Evolutionary conservation across 1,140 invertebrate genomes (phyloP).

Genomic region (Pararge aegeria): DNA sequence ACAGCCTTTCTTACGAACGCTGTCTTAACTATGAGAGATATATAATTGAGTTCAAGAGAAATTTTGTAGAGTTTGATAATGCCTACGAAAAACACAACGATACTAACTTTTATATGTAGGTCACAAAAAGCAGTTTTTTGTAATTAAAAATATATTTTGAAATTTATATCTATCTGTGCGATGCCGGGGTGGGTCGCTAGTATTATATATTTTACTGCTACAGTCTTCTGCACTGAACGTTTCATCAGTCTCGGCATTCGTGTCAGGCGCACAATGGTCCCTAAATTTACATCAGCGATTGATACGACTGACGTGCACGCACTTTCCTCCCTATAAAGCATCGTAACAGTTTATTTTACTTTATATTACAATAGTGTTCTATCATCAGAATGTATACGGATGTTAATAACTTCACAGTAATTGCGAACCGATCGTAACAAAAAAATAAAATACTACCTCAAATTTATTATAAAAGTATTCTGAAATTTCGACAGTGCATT

Average conservation of each 20-base stretch:
- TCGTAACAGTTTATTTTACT: constrained; percentile 23
- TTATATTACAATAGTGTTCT: constrained; percentile 16
- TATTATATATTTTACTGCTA: constrained; percentile 17
- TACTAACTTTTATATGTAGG: too few relatives aligned
- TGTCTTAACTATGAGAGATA: too few relatives aligned
- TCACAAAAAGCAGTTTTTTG: too few relatives aligned
- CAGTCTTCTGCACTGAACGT: constrained; percentile 8
- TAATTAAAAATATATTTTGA: too few relatives aligned
- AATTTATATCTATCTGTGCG: too few relatives aligned
- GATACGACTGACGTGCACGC: constrained; percentile 31
- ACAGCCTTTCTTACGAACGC: too few relatives aligned
- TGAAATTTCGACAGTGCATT: neutral
- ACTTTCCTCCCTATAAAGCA: constrained; percentile 29
- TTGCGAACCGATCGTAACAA: neutral
- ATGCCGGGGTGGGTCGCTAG: too few relatives aligned
- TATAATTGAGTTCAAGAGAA: too few relatives aligned
- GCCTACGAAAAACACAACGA: too few relatives aligned
- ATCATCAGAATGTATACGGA: neutral
- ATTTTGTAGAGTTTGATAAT: too few relatives aligned
- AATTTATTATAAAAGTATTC: too few relatives aligned
- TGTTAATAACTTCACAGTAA: constrained; percentile 7
- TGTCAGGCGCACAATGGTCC: constrained; percentile 38
- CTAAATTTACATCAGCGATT: constrained; percentile 46
- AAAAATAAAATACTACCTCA: neutral
- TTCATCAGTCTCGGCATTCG: constrained; percentile 33